Percentiles rank a stretch among this genome's conserved stretches.
Evolutionary conservation across 2,797 vertebrate genomes (phyloP).

Genomic region (Poeciliopsis paucimaculata): DNA sequence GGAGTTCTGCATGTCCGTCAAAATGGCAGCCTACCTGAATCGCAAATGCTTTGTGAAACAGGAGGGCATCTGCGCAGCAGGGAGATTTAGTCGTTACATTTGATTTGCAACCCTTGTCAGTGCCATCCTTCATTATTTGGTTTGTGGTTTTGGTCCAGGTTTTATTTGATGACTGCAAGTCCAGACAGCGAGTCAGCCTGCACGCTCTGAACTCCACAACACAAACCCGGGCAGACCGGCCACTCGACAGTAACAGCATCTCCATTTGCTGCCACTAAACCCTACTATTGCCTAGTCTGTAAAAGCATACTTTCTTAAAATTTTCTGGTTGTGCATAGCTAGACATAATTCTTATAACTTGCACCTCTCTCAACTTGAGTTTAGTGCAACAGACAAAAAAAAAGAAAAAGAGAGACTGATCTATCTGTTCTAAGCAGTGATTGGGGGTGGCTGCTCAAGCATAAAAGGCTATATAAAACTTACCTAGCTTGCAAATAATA

Average conservation of each 20-base stretch:
- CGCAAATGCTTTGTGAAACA: conserved; percentile 46
- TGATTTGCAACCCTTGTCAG: conserved; percentile 62
- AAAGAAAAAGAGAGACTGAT: not conserved
- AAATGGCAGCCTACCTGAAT: conserved; percentile 41
- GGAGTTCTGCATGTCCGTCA: conserved; percentile 61
- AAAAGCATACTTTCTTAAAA: not conserved
- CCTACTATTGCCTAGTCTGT: not conserved
- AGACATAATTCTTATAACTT: not conserved
- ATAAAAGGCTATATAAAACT: not conserved
- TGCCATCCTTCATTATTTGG: conserved; percentile 59
- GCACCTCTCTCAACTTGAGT: not conserved
- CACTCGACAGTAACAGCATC: conserved; percentile 51
- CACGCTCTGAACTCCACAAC: conserved; percentile 64
- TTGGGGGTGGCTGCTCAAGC: not conserved
- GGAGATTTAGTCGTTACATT: conserved; percentile 54
- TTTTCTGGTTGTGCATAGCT: not conserved
- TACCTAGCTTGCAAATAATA: not conserved
- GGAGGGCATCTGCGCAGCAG: conserved; percentile 42
- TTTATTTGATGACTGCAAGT: conserved; percentile 68
- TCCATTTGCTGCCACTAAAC: not conserved
- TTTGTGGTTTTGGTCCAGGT: conserved; percentile 62
- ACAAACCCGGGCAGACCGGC: conserved; percentile 66
- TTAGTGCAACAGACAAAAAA: not conserved
- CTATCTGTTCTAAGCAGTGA: not conserved
- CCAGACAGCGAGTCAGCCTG: conserved; percentile 62